phyloP scores from a whole-genome alignment of 2,888 invertebrate genomes.

The Spicauda simplicius region DNA sequence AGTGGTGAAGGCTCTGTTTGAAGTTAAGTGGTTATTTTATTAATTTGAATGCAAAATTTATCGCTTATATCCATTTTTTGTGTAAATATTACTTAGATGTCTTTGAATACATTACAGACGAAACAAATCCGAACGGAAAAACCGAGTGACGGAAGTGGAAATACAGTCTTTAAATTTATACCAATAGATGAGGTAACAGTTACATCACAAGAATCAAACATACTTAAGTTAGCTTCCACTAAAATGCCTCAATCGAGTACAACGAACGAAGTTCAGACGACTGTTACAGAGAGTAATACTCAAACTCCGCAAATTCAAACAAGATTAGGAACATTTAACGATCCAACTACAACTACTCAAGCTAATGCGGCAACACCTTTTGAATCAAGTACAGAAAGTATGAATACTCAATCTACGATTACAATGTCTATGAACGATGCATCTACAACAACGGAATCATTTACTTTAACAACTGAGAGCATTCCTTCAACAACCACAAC shows the following conservation, averaged over 20 bases:
- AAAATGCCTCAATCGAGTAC: conserved; percentile 61
- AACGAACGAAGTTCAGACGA: conserved; percentile 54
- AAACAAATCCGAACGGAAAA: conserved; percentile 82
- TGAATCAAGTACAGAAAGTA: conserved; percentile 42
- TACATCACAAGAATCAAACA: conserved; percentile 70
- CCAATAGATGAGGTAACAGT: conserved; percentile 76
- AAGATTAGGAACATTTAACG: conserved; percentile 49
- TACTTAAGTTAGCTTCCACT: conserved; percentile 70
- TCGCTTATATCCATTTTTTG: not conserved
- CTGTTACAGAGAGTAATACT: conserved; percentile 67
- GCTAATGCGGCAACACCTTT: conserved; percentile 46
- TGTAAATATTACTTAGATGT: conserved; percentile 25
- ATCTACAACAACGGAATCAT: conserved; percentile 42
- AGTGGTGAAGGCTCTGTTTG: conserved; percentile 63
- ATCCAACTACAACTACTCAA: conserved; percentile 52
- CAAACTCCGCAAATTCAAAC: conserved; percentile 62
- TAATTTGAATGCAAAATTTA: conserved; percentile 2
- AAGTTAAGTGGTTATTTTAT: conserved; percentile 6
- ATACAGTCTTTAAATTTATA: conserved; percentile 77
- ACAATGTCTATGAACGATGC: conserved; percentile 40
- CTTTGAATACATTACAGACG: conserved; percentile 72
- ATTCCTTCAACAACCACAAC: conserved; percentile 40
- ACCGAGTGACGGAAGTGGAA: conserved; percentile 69
- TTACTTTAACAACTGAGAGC: conserved; percentile 42
- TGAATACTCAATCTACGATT: conserved; percentile 23